A percentile compares a stretch with the other conserved stretches of the same genome.
phyloP scores from a whole-genome alignment of 1,140 invertebrate genomes.

The Ceratosolen solmsi region DNA sequence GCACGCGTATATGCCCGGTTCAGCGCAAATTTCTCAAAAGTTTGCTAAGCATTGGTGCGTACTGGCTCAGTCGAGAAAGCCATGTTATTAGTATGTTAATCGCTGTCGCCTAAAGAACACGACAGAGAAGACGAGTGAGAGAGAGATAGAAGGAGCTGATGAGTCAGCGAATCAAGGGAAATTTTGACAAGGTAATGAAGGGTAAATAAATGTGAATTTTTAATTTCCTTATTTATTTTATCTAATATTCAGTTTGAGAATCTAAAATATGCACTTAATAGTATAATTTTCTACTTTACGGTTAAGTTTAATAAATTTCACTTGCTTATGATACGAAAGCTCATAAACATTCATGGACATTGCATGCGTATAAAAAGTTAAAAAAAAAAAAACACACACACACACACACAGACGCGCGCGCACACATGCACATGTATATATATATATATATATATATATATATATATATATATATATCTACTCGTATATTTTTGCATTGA shows the following conservation, averaged over 20 bases:
- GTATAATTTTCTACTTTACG: background rate
- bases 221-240: conserved; percentile 28
- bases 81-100: conserved; percentile 52
- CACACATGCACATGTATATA: too few species aligned
- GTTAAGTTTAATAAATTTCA: background rate
- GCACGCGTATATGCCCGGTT: background rate
- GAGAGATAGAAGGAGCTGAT: background rate
- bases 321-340: too few species aligned
- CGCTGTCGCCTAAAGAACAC: conserved; percentile 17
- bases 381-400: too few species aligned
- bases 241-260: background rate
- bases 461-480: too few species aligned
- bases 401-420: too few species aligned
- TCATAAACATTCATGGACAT: background rate
- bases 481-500: too few species aligned
- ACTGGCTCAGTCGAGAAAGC: background rate
- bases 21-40: conserved; percentile 26
- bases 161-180: background rate
- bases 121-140: background rate
- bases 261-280: background rate
- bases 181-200: conserved; percentile 18
- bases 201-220: background rate
- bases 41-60: conserved; percentile 44
- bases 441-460: too few species aligned
- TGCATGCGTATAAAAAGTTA: background rate